These are phyloP conservation scores for Hiodon tergisus DNA, from an alignment of 2,113 vertebrate species.

Conservation along the genomic window DNA sequence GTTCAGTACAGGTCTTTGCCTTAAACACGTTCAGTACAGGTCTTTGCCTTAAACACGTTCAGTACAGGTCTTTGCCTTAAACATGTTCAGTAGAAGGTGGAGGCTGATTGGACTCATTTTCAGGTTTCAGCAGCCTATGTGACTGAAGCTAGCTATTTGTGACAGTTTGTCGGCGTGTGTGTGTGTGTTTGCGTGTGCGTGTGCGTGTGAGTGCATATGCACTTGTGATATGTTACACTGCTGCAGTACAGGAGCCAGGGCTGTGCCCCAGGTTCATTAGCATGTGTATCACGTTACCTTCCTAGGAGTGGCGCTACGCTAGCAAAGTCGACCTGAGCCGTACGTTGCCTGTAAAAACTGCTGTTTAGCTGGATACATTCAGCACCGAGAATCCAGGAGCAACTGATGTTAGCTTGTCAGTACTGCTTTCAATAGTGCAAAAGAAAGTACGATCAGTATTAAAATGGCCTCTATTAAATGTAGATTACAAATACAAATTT, in stretches of 20 bases:
- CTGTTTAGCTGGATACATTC: conserved; percentile 23
- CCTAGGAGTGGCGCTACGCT: background rate
- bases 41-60: no score
- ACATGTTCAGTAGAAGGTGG: background rate
- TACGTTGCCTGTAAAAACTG: background rate
- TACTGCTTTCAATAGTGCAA: conserved; percentile 18
- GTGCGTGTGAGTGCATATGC: conserved; percentile 3
- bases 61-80: no score
- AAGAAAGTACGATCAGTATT: conserved; percentile 19
- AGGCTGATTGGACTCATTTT: background rate
- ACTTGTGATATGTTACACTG: conserved; percentile 1
- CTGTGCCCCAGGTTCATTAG: conserved; percentile 9
- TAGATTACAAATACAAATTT: no score
- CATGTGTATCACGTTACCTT: conserved; percentile 9
- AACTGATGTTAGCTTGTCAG: conserved; percentile 19
- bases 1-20: no score
- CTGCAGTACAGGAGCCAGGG: background rate
- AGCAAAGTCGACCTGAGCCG: background rate
- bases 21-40: no score
- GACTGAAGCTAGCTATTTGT: background rate
- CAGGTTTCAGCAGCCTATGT: background rate
- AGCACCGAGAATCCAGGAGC: conserved; percentile 9
- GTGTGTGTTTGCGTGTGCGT: conserved; percentile 16
- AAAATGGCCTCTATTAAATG: background rate
- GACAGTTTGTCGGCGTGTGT: background rate